These are phyloP conservation scores for Oxystoma pomonae DNA, from an alignment of 2,888 invertebrate genomes.

Conservation along the genomic window DNA sequence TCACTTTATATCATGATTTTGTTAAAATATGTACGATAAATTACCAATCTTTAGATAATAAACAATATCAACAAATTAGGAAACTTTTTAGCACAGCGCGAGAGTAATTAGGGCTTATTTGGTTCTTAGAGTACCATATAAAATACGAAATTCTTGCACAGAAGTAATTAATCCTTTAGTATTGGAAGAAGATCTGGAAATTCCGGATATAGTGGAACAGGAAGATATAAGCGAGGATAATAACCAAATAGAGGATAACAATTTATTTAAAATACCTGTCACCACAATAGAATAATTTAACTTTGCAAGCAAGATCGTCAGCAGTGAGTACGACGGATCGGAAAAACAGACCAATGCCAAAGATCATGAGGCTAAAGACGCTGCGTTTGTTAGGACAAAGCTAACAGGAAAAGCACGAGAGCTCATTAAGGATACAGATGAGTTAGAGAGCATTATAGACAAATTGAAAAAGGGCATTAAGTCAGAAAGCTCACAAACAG, in stretches of 20 bases:
- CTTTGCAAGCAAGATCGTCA: conserved; percentile 11
- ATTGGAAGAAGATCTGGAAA: background rate
- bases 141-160: background rate
- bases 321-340: conserved; percentile 8
- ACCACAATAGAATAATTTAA: conserved; percentile 11
- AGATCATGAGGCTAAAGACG: conserved; percentile 10
- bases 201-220: background rate
- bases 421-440: background rate
- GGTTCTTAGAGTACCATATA: background rate
- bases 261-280: background rate
- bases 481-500: conserved; percentile 5
- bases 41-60: background rate
- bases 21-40: background rate
- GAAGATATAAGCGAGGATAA: background rate
- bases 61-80: background rate
- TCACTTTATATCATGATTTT: background rate
- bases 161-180: background rate
- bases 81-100: background rate
- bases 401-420: conserved; percentile 9
- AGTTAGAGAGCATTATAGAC: background rate
- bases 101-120: background rate
- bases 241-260: background rate
- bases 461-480: conserved; percentile 14
- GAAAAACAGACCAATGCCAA: conserved; percentile 1
- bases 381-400: conserved; percentile 13